Evolutionary conservation across 2,888 invertebrate species (phyloP).

Genomic region (Stenchaetothrips biformis): DNA sequence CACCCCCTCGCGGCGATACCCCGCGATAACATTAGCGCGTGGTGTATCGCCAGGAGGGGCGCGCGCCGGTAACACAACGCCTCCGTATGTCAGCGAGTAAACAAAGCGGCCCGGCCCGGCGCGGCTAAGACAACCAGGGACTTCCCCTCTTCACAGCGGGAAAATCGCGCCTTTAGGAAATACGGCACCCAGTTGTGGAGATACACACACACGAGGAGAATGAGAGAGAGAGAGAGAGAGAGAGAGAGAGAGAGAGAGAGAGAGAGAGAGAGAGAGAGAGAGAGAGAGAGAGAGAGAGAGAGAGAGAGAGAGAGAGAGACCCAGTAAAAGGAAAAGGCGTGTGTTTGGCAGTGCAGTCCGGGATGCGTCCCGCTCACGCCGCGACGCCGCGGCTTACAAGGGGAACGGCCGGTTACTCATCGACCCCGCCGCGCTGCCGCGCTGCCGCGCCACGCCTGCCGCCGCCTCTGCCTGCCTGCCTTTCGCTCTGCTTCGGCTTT

Average conservation of each 20-base stretch:
- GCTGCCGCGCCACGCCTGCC: background rate
- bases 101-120: no score
- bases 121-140: background rate
- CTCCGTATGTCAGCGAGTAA: background rate
- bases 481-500: background rate
- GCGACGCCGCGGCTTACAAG: background rate
- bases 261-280: no score
- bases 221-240: no score
- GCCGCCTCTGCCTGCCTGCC: background rate
- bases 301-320: background rate
- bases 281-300: no score
- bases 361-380: background rate
- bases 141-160: background rate
- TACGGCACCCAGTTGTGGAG: no score
- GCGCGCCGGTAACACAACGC: background rate
- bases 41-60: no score
- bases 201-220: no score
- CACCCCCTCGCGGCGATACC: no score
- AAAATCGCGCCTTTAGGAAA: background rate
- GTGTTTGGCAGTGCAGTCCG: background rate
- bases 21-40: no score
- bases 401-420: background rate
- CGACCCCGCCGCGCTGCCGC: background rate
- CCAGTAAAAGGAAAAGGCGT: no score
- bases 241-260: no score